phyloP scores from a whole-genome alignment of 2,113 vertebrate genomes.

The Elaphurus davidianus region DNA sequence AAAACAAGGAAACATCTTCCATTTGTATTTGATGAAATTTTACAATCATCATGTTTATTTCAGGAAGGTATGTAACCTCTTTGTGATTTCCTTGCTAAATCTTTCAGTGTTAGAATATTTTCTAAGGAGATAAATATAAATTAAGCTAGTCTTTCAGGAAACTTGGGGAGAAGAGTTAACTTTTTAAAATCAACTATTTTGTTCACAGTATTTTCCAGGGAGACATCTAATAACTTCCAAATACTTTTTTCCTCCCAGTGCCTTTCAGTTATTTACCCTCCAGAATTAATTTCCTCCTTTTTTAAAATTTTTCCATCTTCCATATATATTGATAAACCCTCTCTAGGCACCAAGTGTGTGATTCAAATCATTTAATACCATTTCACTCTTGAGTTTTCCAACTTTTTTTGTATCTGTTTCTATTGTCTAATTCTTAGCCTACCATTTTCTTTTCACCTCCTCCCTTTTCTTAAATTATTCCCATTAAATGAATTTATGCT shows the following conservation, averaged over 20 bases:
- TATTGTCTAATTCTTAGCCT: not conserved
- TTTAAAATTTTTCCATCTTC: not conserved
- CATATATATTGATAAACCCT: not conserved
- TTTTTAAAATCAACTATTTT: slow-evolving; percentile 12
- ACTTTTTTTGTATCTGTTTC: not conserved
- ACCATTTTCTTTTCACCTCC: not conserved
- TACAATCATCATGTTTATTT: not conserved
- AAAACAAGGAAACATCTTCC: not conserved
- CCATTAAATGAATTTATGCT: not conserved
- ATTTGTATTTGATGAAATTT: slow-evolving; percentile 12
- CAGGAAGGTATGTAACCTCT: not conserved
- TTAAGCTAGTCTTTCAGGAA: not conserved
- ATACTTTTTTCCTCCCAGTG: not conserved
- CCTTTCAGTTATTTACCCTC: not conserved
- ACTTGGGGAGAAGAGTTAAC: not conserved
- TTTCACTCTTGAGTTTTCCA: not conserved
- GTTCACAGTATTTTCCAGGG: not conserved
- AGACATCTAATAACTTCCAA: not conserved
- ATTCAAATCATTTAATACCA: not conserved
- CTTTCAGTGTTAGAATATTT: slow-evolving; percentile 18
- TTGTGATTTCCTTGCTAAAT: slow-evolving; percentile 16
- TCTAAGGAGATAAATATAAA: not conserved
- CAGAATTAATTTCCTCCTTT: not conserved
- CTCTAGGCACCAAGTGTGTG: not conserved
- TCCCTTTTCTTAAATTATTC: not conserved